Base-by-base conservation (phyloP, 2,113 vertebrate genomes). In the Lophotis ruficrista region DNA sequence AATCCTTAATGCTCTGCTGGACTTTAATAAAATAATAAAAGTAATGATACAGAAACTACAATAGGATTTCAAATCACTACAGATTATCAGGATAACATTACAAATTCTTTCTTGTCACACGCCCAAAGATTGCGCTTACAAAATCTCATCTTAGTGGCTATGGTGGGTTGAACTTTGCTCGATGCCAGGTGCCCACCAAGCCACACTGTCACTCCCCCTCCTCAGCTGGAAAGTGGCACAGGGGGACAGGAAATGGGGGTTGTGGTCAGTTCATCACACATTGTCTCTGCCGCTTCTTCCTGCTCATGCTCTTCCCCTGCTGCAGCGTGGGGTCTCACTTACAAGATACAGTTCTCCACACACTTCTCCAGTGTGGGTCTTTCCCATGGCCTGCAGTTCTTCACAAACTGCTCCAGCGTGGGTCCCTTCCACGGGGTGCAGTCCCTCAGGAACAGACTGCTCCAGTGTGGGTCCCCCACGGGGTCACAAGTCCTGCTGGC, bases 1-100 rank as follows among this genome's bases (percentile, higher is more conserved):
- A 96, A 95, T 95, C 90, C 79, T 94, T 88, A 88, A 89, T 90
- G 93, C 90, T 90, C 80, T 86, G 57, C 30, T 96, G 93, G 76
- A 70, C 66, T 73, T 93, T 81, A 93, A 96, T 93, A 68, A 92
- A 93, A 94, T 91, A 76, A 88, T 95, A 81, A 89, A 96, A 82
- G 89, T 66, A 89, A 76, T 51, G 89, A 81, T 78, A 94, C 80
- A 89, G 91, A 95, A 96, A 77, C 14, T 56, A 89, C 83, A 96
- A 79, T 53, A 78, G 93, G 83, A 87, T 94, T 95, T 94, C 73
- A 84, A 91, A 95, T 93, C 69, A 17, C 77, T 81, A 16, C 56
- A 89, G 94, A 89, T 96, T 94, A 91, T 91, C 31, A 45, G 93
- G 83, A 89, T 94, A 91, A 91, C 69, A 61, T 82, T 76, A 79